Conservation (phyloP, 2,888 invertebrate species). For the Drosophila ezoana region DNA sequence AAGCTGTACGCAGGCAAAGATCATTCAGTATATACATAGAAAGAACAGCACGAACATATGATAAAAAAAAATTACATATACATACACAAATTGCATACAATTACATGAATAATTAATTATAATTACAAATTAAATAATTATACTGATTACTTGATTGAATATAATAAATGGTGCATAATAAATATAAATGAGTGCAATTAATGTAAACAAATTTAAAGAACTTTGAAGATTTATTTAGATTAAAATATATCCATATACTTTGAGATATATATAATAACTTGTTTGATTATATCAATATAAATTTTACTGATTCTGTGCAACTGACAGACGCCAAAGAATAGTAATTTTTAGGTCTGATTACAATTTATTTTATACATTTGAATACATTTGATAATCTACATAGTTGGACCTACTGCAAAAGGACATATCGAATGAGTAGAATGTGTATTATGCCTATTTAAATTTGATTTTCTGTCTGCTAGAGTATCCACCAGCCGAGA, state of each 20-base stretch:
- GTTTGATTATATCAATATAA: too few relatives aligned
- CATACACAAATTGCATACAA: conserved; percentile 38
- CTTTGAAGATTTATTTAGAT: conserved; percentile 11
- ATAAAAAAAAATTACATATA: conserved; percentile 25
- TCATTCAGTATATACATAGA: conserved; percentile 55
- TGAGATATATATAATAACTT: conserved; percentile 1
- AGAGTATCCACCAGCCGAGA: conserved; percentile 1
- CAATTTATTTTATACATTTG: conserved; percentile 5
- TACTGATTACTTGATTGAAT: conserved; percentile 54
- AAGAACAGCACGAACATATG: conserved; percentile 48
- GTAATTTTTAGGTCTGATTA: conserved; percentile 1
- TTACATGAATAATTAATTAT: conserved; percentile 52
- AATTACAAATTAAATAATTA: conserved; percentile 36
- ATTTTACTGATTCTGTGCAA: too few relatives aligned
- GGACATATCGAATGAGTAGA: background rate
- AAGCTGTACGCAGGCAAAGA: conserved; percentile 32
- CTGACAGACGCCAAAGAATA: too few relatives aligned
- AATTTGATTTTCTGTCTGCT: background rate
- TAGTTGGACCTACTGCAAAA: background rate
- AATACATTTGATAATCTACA: background rate
- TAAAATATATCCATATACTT: conserved; percentile 10
- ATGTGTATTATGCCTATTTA: background rate
- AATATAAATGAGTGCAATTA: conserved; percentile 9
- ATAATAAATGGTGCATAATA: conserved; percentile 61
- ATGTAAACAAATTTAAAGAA: background rate